Conservation (phyloP, 2,888 invertebrate genomes). For the Elysia crispata region DNA sequence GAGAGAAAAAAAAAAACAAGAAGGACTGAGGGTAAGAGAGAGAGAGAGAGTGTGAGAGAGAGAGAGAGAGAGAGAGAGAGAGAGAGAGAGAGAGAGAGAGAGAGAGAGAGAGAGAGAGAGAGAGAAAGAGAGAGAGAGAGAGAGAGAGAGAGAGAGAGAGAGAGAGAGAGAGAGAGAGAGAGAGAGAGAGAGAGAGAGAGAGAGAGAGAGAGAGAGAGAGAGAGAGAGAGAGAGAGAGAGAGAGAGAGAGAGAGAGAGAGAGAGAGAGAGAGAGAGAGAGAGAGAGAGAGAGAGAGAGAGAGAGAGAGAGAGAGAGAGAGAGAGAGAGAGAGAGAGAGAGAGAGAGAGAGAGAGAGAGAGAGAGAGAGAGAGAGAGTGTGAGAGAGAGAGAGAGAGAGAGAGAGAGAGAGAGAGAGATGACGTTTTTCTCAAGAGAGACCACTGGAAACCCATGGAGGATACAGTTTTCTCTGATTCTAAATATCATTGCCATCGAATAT, state of each 20-base stretch:
- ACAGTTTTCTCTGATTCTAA: no score
- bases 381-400: background rate
- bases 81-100: background rate
- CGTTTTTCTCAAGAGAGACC: background rate
- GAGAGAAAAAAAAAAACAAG: background rate
- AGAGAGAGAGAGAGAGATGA: conserved; percentile 20
- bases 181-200: conserved; percentile 5
- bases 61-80: background rate
- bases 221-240: no score
- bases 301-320: no score
- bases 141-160: conserved; percentile 11
- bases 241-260: no score
- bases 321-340: no score
- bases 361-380: conserved; percentile 16
- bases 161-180: background rate
- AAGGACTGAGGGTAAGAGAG: background rate
- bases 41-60: background rate
- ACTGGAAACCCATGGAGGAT: no score
- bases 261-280: no score
- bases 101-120: background rate
- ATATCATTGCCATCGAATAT: no score
- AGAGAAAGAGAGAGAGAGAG: background rate
- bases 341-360: background rate
- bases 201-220: no score
- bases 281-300: no score